These are phyloP conservation scores for Muschampia plurimacula DNA, from an alignment of 2,888 invertebrate genomes.

Conservation along the genomic window DNA sequence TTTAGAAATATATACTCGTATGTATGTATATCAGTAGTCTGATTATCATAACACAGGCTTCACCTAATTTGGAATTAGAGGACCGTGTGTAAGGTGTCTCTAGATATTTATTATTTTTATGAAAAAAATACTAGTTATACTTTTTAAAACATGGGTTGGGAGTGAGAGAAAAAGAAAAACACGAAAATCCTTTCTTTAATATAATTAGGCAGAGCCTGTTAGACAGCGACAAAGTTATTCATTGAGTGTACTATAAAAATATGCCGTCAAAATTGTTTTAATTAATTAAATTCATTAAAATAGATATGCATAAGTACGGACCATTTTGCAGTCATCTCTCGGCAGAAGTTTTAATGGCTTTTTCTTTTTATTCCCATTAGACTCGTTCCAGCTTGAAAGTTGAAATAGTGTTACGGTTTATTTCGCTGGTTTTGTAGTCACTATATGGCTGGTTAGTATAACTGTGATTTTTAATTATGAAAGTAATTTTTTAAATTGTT, in stretches of 20 bases:
- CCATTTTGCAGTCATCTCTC: constrained; percentile 28
- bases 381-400: constrained; percentile 26
- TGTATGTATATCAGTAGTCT: too few species aligned
- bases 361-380: constrained; percentile 28
- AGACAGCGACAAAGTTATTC: neutral
- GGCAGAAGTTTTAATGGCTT: constrained; percentile 31
- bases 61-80: too few species aligned
- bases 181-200: too few species aligned
- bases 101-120: too few species aligned
- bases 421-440: constrained; percentile 5
- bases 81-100: too few species aligned
- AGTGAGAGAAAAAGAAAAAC: too few species aligned
- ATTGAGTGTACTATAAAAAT: neutral
- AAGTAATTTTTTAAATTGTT: neutral
- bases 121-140: too few species aligned
- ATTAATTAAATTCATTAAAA: constrained; percentile 30
- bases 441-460: constrained; percentile 3
- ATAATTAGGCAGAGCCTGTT: too few species aligned
- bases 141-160: too few species aligned
- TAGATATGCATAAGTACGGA: constrained; percentile 20
- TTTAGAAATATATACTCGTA: too few species aligned
- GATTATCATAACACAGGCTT: too few species aligned
- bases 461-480: neutral
- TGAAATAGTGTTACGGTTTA: constrained; percentile 23
- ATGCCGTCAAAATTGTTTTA: neutral